Base-by-base conservation (phyloP, 2,888 invertebrate genomes). In the Rhorus exstirpatorius region DNA sequence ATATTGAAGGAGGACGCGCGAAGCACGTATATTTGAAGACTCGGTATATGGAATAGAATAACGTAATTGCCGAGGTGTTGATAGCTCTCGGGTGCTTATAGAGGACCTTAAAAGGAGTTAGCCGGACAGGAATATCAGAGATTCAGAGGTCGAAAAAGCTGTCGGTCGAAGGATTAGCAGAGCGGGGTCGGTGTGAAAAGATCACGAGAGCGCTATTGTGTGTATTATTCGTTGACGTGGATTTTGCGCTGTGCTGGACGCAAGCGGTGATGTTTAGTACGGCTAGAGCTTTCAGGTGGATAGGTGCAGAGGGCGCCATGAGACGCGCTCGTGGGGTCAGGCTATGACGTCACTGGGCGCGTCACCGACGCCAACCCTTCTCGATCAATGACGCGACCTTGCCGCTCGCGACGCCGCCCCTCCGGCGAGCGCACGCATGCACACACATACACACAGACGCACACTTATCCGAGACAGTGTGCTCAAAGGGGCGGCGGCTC, bases 381-480 rank as follows among this genome's bases (percentile, higher is more conserved):
- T 79, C 90, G 92, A 92, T 92, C 92, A 91, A 92, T 92, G 92
- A 92, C 91, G 92, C 91, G 92, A 92, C 92, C 92, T 92, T 92
- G 92, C 90, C 87, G 86, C 87, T 84, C 82, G 70, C 83, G 83
- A 84, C 81, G 85, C 81, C 77, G 12, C 79, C 77, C 84, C 75
- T 53, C 78, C 49, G 21, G 53, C 19, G 10, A 61, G 21, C 72
- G 72, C 77, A 58, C 83, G 8, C 17, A 14, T 80, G 78, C 79
- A 76, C 77, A 61, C 79, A 53, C 72, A 58, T 81, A 17, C n/a
- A 21, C 82, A 68, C 61, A 63, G 65, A 76, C 83, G 10, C 61
- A 35, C 44, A 65, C 75, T 41, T n/a, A 21, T 63, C 17, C 51
- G 26, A 17, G n/a, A 53, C 76, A 46, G 87, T 88, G 89, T 86